These are phyloP conservation scores for Calephelis nemesis DNA, from an alignment of 1,140 invertebrate species.

Conservation along the genomic window DNA sequence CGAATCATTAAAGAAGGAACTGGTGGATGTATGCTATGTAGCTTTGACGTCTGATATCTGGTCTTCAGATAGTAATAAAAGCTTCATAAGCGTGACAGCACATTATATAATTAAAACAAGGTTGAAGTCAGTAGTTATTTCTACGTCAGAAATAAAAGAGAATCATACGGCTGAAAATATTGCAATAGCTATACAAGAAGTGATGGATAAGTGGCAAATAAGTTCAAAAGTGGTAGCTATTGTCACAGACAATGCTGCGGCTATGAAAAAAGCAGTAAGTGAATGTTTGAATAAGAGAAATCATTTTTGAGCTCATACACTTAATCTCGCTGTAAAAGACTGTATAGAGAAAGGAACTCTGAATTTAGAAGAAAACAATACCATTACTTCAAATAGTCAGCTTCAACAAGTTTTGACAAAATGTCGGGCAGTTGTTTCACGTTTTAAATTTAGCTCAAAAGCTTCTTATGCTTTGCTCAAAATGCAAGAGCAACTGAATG, in stretches of 20 bases:
- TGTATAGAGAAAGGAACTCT: slow-evolving; percentile 29
- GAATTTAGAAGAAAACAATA: slow-evolving; percentile 19
- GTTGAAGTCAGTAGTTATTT: too few relatives aligned
- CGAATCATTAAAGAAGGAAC: slow-evolving; percentile 26
- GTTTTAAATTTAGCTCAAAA: slow-evolving; percentile 33
- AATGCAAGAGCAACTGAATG: slow-evolving; percentile 35
- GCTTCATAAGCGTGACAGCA: slow-evolving; percentile 37
- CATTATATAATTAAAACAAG: slow-evolving; percentile 35
- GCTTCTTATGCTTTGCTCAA: slow-evolving; percentile 23
- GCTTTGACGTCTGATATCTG: slow-evolving; percentile 42
- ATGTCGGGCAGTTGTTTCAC: slow-evolving; percentile 31
- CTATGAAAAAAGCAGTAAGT: slow-evolving; percentile 39
- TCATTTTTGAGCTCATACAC: slow-evolving; percentile 33
- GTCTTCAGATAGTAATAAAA: slow-evolving; percentile 46
- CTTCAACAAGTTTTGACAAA: slow-evolving; percentile 26
- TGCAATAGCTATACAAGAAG: slow-evolving; percentile 28
- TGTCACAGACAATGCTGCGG: slow-evolving; percentile 34
- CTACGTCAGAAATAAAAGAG: slow-evolving; percentile 31
- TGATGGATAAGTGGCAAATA: slow-evolving; percentile 33
- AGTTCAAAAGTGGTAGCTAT: slow-evolving; percentile 28
- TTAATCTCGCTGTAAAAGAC: slow-evolving; percentile 34
- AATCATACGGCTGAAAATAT: slow-evolving; percentile 33
- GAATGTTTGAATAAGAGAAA: slow-evolving; percentile 34
- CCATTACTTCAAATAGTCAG: slow-evolving; percentile 22
- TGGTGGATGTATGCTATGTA: slow-evolving; percentile 30